Base-by-base conservation (phyloP, 2,113 vertebrate genomes). In the Rhagologus leucostigma region DNA sequence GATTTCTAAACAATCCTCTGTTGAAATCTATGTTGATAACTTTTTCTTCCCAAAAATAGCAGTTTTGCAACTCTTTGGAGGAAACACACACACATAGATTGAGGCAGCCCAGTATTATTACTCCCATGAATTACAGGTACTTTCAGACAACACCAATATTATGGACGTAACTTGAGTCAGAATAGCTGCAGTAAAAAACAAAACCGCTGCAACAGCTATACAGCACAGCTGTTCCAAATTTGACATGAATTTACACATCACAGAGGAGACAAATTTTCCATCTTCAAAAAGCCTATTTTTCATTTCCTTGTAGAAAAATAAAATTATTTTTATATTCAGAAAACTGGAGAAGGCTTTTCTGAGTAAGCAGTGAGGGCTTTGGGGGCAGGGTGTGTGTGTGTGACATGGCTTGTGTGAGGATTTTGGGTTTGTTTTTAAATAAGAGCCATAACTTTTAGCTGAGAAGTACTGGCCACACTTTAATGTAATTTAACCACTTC, bases 181-280 rank as follows among this genome's bases (percentile, higher is more conserved):
- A 89, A 3, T 65, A 80, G 41, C 44, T 44, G 70, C 75, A 88
- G 42, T 37, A 65, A 88, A 70, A 79, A 59, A 0, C 22, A 78
- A 62, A 62, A 46, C 4, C 33, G 3, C 65, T 64, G 35, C 9
- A 79, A 84, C 3, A 88, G 26, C 19, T 84, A 27, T 19, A 18
- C 11, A 84, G 30, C 55, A 74, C 39, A 67, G 56, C 41, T 74
- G 32, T 20, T 86, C 30, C 56, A 63, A 55, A 77, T 77, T 93
- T 77, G 68, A 42, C 76, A 86, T 74, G 80, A 80, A 96, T 93
- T 87, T 92, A 70, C 75, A 89, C 33, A 65, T 86, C 59, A 79
- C 44, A 87, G 50, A 59, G 20, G 8, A 76, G 42, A 73, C 6
- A 55, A 32, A 20, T 68, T 60, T 76, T 64, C 47, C 23, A 59